phyloP scores from a whole-genome alignment of 2,113 vertebrate species.

The Platysternon megacephalum region DNA sequence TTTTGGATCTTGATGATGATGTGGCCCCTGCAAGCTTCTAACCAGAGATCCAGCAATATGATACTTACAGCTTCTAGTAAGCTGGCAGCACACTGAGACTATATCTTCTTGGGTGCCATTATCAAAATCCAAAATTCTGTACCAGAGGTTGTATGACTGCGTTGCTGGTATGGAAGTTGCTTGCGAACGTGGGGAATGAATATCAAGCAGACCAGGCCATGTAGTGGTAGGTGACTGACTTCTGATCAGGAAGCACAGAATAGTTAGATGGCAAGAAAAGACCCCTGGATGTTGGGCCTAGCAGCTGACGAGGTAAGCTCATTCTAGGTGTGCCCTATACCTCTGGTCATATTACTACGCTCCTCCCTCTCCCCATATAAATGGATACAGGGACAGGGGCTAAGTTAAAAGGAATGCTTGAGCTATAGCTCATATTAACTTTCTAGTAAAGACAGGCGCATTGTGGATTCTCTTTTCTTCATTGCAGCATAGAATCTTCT shows the following conservation, averaged over 20 bases:
- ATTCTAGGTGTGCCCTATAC: background rate
- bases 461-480: background rate
- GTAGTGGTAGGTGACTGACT: background rate
- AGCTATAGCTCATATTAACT: too few relatives aligned
- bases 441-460: background rate
- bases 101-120: background rate
- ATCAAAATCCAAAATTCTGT: background rate
- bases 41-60: fast-evolving
- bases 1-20: background rate
- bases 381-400: too few relatives aligned
- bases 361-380: too few relatives aligned
- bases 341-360: background rate
- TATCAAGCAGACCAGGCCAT: fast-evolving
- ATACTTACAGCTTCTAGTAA: background rate
- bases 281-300: background rate
- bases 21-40: background rate
- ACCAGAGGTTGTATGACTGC: background rate
- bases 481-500: fast-evolving
- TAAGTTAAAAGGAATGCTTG: too few relatives aligned
- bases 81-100: background rate
- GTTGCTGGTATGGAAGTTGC: background rate
- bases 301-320: background rate
- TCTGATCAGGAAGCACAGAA: background rate
- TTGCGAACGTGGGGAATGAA: background rate
- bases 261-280: background rate